A percentile compares a stretch with the other conserved stretches of the same genome.
Conservation (phyloP, 1,140 invertebrate genomes). For the Drosophila nikananu region DNA sequence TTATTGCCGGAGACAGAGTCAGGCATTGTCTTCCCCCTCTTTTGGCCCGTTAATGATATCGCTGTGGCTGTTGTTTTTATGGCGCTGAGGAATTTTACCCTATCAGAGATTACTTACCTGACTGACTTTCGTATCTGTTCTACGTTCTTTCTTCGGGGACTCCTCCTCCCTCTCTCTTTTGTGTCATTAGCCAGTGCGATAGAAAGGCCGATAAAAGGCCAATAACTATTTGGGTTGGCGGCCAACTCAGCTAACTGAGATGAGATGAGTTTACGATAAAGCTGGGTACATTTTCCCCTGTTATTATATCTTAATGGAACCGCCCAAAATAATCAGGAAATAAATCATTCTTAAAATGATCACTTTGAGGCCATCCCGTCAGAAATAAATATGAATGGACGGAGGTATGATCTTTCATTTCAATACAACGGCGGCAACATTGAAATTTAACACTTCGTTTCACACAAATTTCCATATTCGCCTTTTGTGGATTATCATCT, state of each 20-base stretch:
- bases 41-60: slow-evolving; percentile 27
- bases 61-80: slow-evolving; percentile 39
- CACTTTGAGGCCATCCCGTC: slow-evolving; percentile 7
- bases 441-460: slow-evolving; percentile 63
- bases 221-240: slow-evolving; percentile 23
- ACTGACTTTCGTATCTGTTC: neutral
- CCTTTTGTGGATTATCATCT: slow-evolving; percentile 56
- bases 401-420: slow-evolving; percentile 2
- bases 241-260: slow-evolving; percentile 8
- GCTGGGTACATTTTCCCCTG: slow-evolving; percentile 5
- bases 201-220: slow-evolving; percentile 57
- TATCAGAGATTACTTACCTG: slow-evolving; percentile 46
- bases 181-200: slow-evolving; percentile 63
- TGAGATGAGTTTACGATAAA: slow-evolving; percentile 35
- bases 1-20: slow-evolving; percentile 38
- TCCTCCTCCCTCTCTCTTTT: slow-evolving; percentile 25
- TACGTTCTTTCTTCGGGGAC: neutral
- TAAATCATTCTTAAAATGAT: slow-evolving; percentile 24
- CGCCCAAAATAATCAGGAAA: slow-evolving; percentile 7
- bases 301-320: neutral
- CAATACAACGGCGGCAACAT: slow-evolving; percentile 27
- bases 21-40: slow-evolving; percentile 27
- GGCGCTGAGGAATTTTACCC: slow-evolving; percentile 33
- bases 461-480: slow-evolving; percentile 66
- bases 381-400: neutral